Percentiles rank a stretch among this genome's conserved stretches.
phyloP scores from a whole-genome alignment of 2,888 invertebrate genomes.

The Leptinotarsa tumamoca region DNA sequence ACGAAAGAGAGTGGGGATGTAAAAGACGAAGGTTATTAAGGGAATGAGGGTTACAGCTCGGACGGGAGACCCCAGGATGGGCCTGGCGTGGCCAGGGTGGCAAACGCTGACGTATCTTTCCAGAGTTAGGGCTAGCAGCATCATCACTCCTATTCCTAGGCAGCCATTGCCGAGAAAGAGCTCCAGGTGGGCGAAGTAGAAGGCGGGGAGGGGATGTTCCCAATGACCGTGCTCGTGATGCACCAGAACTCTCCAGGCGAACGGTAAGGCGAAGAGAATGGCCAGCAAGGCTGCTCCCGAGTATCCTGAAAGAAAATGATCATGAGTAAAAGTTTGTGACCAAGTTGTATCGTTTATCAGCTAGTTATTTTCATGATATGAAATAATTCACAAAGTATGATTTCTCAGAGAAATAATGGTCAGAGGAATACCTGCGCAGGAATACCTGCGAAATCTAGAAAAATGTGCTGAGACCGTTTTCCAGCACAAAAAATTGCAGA shows the following conservation, averaged over 20 bases:
- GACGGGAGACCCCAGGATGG: conserved; percentile 72
- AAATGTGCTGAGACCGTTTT: too few relatives aligned
- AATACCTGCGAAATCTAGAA: too few relatives aligned
- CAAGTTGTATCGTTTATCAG: too few relatives aligned
- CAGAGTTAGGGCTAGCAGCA: conserved; percentile 79
- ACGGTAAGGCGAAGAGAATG: conserved; percentile 77
- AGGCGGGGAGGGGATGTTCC: conserved; percentile 74
- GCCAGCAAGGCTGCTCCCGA: conserved; percentile 83
- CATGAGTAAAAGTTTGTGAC: not conserved
- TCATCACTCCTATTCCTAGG: conserved; percentile 80
- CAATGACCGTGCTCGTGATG: conserved; percentile 76
- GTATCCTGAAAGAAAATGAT: conserved; percentile 70
- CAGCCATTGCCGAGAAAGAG: conserved; percentile 80
- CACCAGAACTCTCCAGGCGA: conserved; percentile 75
- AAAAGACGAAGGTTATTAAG: conserved; percentile 74
- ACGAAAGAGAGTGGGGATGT: conserved; percentile 77
- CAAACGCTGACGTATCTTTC: conserved; percentile 82
- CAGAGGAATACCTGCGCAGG: too few relatives aligned
- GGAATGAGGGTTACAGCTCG: conserved; percentile 76
- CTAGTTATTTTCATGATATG: too few relatives aligned
- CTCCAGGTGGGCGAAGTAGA: conserved; percentile 78
- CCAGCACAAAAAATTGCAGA: too few relatives aligned
- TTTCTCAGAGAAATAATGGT: too few relatives aligned
- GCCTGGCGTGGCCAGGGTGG: conserved; percentile 76
- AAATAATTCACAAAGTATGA: too few relatives aligned